Conservation (phyloP, 1,140 invertebrate species). For the Magallana gigas region DNA sequence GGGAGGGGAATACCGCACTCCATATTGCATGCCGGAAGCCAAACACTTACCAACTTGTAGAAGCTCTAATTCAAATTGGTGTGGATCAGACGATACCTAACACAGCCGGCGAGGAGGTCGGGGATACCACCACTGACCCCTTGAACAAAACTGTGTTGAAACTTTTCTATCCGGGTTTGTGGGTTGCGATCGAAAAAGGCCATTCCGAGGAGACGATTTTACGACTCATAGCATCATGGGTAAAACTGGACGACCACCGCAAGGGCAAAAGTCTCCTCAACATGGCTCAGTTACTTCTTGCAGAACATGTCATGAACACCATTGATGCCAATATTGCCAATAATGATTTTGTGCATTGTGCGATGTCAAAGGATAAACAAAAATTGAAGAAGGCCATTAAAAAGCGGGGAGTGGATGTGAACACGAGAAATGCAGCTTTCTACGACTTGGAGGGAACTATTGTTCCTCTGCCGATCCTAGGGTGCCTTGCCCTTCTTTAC, state of each 20-base stretch:
- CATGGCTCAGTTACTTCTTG: not conserved
- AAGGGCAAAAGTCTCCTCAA: slow-evolving; percentile 34
- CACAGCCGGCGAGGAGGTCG: not conserved
- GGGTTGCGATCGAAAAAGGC: slow-evolving; percentile 6
- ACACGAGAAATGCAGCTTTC: slow-evolving; percentile 14
- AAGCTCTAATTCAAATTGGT: slow-evolving; percentile 27
- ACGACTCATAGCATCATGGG: slow-evolving; percentile 25
- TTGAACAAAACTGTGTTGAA: not conserved
- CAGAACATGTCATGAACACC: not conserved
- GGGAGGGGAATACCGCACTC: not conserved
- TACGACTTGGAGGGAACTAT: not conserved
- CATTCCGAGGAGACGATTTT: slow-evolving; percentile 6
- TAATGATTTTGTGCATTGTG: slow-evolving; percentile 2
- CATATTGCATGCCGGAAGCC: slow-evolving; percentile 23
- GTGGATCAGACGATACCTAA: slow-evolving; percentile 23
- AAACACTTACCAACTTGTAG: not conserved
- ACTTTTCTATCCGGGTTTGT: slow-evolving; percentile 27
- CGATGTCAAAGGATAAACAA: slow-evolving; percentile 17
- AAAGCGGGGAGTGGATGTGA: not conserved
- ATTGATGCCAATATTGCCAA: not conserved
- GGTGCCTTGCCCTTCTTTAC: slow-evolving; percentile 13
- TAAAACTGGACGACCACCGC: slow-evolving; percentile 18
- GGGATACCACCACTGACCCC: not conserved
- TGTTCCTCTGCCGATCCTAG: slow-evolving; percentile 9
- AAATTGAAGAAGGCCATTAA: slow-evolving; percentile 38